Conservation (phyloP, 2,113 vertebrate species). For the Notothenia coriiceps region DNA sequence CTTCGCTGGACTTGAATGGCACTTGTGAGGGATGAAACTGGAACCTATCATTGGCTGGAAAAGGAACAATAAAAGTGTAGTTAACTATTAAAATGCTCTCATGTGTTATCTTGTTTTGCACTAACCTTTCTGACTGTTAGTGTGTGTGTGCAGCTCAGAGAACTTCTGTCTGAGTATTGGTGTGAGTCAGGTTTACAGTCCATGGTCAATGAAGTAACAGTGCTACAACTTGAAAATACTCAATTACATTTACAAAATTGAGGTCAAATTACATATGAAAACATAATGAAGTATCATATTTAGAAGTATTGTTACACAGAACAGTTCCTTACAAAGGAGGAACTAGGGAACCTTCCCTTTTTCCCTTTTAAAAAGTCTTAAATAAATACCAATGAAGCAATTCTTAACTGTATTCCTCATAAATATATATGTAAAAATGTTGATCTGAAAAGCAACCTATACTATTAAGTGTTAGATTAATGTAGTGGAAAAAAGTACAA, state of each 20-base stretch:
- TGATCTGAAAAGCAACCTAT: background rate
- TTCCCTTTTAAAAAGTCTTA: background rate
- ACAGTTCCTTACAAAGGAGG: background rate
- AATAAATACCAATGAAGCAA: background rate
- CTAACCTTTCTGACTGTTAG: background rate
- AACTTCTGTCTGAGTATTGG: background rate
- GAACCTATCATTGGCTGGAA: constrained; percentile 73
- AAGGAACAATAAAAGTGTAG: constrained; percentile 83
- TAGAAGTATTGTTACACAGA: background rate
- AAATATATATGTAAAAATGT: too few species aligned
- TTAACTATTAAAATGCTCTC: constrained; percentile 65
- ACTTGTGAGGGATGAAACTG: constrained; percentile 72
- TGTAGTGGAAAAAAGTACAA: background rate
- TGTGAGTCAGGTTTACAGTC: background rate
- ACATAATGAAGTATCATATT: background rate
- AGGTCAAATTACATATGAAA: background rate
- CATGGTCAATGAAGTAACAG: background rate
- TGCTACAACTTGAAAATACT: background rate
- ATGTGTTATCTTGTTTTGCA: constrained; percentile 26
- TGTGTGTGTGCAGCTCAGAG: background rate
- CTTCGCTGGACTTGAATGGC: constrained; percentile 58
- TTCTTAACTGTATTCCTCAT: background rate
- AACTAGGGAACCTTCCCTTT: background rate
- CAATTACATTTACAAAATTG: background rate
- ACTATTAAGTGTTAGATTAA: background rate